These are phyloP conservation scores for Thecophora atra DNA, from an alignment of 2,888 invertebrate genomes.

Conservation along the genomic window DNA sequence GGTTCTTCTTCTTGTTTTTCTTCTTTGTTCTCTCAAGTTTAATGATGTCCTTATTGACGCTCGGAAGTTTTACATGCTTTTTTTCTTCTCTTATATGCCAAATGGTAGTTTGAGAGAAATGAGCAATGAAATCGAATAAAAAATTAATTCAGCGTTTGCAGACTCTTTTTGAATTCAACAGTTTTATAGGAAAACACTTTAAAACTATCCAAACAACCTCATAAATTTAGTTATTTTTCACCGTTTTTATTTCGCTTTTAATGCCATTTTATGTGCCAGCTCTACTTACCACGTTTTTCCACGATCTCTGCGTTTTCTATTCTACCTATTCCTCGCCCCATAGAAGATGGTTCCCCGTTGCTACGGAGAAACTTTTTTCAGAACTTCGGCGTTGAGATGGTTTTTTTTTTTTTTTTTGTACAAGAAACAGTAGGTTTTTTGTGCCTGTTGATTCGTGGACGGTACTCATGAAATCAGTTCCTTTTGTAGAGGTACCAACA, in stretches of 20 bases:
- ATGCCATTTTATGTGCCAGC: not conserved
- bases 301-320: not conserved
- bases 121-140: not conserved
- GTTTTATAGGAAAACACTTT: constrained; percentile 51
- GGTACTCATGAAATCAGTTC: not conserved
- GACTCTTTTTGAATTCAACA: constrained; percentile 35
- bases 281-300: not conserved
- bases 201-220: constrained; percentile 43
- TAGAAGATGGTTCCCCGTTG: not conserved
- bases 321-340: not conserved
- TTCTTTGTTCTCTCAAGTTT: not conserved
- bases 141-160: not conserved
- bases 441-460: not conserved
- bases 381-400: constrained; percentile 20
- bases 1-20: not conserved
- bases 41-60: not conserved
- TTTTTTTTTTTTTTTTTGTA: not conserved
- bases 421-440: not conserved
- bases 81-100: not conserved
- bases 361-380: constrained; percentile 16
- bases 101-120: no score
- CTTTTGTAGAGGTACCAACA: not conserved
- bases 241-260: constrained; percentile 2
- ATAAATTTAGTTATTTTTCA: constrained; percentile 35
- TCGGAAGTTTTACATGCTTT: constrained; percentile 23